Evolutionary conservation across 2,113 vertebrate species (phyloP).

Genomic region (Rhinopomastus cyanomelas): DNA sequence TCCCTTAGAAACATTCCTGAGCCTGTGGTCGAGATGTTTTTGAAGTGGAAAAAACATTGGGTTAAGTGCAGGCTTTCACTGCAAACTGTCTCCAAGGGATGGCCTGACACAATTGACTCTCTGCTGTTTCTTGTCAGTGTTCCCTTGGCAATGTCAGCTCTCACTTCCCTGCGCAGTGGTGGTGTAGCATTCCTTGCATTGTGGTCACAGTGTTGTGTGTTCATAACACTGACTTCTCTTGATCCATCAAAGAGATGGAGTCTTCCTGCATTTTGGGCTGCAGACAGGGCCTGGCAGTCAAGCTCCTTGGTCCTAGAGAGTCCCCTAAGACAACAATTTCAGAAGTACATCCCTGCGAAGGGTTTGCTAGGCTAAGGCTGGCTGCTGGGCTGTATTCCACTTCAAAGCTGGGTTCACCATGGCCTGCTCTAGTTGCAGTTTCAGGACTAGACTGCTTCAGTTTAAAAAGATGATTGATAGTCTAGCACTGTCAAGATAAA

Average conservation of each 20-base stretch:
- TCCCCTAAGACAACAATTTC: background rate
- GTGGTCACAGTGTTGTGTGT: background rate
- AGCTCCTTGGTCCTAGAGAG: background rate
- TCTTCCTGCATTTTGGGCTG: background rate
- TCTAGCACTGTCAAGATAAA: background rate
- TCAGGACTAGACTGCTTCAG: background rate
- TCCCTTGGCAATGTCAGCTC: background rate
- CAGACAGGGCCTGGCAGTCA: background rate
- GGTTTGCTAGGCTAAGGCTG: background rate
- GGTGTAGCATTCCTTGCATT: background rate
- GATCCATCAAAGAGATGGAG: background rate
- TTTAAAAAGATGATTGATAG: background rate
- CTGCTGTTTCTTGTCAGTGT: rapidly evolving
- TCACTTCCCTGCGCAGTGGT: background rate
- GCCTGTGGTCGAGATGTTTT: background rate
- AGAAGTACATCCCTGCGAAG: background rate
- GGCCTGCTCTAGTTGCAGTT: background rate
- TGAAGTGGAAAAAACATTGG: background rate
- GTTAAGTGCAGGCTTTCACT: background rate
- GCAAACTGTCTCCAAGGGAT: background rate
- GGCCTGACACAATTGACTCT: background rate
- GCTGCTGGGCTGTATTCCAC: background rate
- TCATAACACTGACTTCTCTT: background rate
- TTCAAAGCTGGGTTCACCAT: background rate
- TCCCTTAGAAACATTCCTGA: background rate